Percentiles rank a stretch among this genome's conserved stretches.
These are phyloP conservation scores for Ylistrum balloti DNA, from an alignment of 1,140 invertebrate genomes.

Conservation along the genomic window DNA sequence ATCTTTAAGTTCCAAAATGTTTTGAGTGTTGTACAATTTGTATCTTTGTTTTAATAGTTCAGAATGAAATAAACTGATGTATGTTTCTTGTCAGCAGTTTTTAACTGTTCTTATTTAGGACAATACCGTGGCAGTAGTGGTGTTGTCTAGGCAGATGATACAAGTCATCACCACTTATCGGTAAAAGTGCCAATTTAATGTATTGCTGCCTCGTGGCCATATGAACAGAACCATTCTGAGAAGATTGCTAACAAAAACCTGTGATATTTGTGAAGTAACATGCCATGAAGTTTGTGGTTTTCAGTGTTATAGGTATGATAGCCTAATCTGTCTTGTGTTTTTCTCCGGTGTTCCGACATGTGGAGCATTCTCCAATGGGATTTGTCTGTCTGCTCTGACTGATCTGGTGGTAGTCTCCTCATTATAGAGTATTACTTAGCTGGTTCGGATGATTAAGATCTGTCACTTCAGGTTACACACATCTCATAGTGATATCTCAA, in stretches of 20 bases:
- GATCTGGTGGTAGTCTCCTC: neutral
- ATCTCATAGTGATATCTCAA: neutral
- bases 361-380: neutral
- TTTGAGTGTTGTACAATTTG: neutral
- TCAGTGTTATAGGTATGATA: neutral
- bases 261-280: slow-evolving; percentile 4
- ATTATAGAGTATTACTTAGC: neutral
- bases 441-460: neutral
- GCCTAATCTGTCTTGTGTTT: neutral
- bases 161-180: neutral
- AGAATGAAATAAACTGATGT: neutral
- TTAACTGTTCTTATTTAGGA: neutral
- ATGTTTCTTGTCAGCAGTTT: neutral
- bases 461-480: slow-evolving; percentile 1
- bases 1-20: neutral
- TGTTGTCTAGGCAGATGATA: slow-evolving; percentile 20
- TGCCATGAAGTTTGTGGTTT: neutral
- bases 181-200: neutral
- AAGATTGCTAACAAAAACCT: neutral
- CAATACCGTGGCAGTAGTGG: neutral
- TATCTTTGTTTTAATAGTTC: neutral
- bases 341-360: neutral
- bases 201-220: neutral
- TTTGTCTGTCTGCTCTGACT: neutral
- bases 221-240: neutral